Base-by-base conservation (phyloP, 2,113 vertebrate genomes). In the Actenoides hombroni region DNA sequence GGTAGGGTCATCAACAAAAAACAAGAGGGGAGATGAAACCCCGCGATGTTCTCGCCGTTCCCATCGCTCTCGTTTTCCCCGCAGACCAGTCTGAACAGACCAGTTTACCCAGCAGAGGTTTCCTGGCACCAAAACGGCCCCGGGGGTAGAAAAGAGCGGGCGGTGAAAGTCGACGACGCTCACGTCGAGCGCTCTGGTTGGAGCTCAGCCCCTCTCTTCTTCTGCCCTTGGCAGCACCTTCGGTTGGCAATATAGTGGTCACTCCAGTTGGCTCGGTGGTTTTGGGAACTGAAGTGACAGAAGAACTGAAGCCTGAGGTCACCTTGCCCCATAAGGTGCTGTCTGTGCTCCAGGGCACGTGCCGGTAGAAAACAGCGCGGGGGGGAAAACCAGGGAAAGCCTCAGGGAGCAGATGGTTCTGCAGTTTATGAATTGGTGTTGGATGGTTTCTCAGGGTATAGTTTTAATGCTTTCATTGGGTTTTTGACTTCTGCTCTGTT, bases 181-280 rank as follows among this genome's bases (percentile, higher is more conserved):
- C 9, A 60, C 64, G 31, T 84, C 24, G 44, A 6, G 5, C 23
- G 68, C 40, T 40, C 13, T n/a, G 25, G 24, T 19, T 6, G 46
- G 44, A 26, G 49, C n/a, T 16, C 39, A 4, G n/a, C n/a, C n/a
- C 16, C 8, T 3, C 5, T 17, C 31, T 54, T 54, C 46, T 40
- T 40, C 40, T 40, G 40, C 40, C 40, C 40, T 40, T 40, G 40
- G 40, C 40, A 40, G 40, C 40, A 40, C 40, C 40, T 40, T 40
- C 40, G n/a, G n/a, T n/a, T n/a, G n/a, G n/a, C n/a, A 16, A 15
- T 9, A 2, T 2, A 4, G 28, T 9, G 39, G 33, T 69, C 9
- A 0, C 16, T n/a, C 5, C 13, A 5, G 5, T 39, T n/a, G 5
- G 9, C 42, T 21, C 3, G 15, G 5, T 8, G 39, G 46, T 16